Evolutionary conservation across 1,140 invertebrate genomes (phyloP).

Genomic region (Hesperophylax magnus): DNA sequence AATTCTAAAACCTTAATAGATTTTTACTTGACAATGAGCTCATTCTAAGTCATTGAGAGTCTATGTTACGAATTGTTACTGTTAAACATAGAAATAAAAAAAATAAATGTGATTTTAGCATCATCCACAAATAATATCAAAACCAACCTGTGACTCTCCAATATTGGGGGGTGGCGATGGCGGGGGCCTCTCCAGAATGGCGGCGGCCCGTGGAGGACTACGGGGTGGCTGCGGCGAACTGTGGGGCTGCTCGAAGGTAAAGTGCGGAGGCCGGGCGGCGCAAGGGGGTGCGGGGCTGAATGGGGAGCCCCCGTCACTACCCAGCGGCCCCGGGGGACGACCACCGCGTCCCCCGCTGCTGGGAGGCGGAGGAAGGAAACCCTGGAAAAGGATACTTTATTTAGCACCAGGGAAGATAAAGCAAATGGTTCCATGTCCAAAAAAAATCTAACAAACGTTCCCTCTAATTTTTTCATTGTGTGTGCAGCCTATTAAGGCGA

Average conservation of each 20-base stretch:
- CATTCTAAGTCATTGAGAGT: too few species aligned
- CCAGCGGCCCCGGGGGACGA: slow-evolving; percentile 53
- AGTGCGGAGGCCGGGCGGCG: slow-evolving; percentile 64
- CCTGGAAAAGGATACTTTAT: slow-evolving; percentile 58
- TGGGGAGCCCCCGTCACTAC: slow-evolving; percentile 51
- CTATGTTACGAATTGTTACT: too few species aligned
- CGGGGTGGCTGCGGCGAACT: slow-evolving; percentile 62
- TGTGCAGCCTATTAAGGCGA: too few species aligned
- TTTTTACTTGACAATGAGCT: too few species aligned
- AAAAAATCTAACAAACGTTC: too few species aligned
- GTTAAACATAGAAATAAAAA: too few species aligned
- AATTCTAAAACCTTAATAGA: too few species aligned
- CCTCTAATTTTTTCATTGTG: too few species aligned
- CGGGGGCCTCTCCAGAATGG: slow-evolving; percentile 24
- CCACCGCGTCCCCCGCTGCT: slow-evolving; percentile 61
- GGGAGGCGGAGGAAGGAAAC: slow-evolving; percentile 75
- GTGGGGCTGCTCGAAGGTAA: slow-evolving; percentile 61
- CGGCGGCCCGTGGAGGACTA: slow-evolving; percentile 22
- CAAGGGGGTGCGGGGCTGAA: slow-evolving; percentile 61
- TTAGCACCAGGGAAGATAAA: neutral
- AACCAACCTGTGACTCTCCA: neutral
- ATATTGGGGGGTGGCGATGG: neutral
- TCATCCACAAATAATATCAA: too few species aligned
- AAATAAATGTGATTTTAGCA: too few species aligned
- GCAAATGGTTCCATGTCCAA: too few species aligned